A percentile compares a stretch with the other conserved stretches of the same genome.
phyloP scores from a whole-genome alignment of 1,140 invertebrate species.

The Drosophila pseudoananassae region DNA sequence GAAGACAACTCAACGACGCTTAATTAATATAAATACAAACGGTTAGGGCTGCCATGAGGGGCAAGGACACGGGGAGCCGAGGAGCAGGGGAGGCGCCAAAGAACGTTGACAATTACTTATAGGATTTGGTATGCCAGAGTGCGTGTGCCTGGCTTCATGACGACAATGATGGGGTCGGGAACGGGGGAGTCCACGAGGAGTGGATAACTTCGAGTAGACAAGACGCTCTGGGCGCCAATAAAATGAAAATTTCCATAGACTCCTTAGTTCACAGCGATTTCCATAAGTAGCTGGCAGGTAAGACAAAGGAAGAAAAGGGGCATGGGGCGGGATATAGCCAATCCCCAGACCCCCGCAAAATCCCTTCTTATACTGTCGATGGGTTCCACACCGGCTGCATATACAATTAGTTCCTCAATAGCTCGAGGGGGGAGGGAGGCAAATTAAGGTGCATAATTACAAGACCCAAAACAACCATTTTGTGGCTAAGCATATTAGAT shows the following conservation, averaged over 20 bases:
- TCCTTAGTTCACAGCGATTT: conserved; percentile 60
- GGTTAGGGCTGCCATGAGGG: conserved; percentile 22
- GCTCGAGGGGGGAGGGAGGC: conserved; percentile 10
- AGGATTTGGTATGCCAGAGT: conserved; percentile 70
- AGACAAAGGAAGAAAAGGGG: neutral
- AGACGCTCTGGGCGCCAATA: conserved; percentile 75
- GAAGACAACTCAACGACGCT: conserved; percentile 78
- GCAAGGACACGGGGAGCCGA: neutral
- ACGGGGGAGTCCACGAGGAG: neutral
- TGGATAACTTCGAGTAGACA: conserved; percentile 32
- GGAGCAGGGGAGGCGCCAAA: conserved; percentile 49
- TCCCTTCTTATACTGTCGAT: conserved; percentile 34
- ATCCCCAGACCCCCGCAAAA: conserved; percentile 37
- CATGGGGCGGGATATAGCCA: neutral
- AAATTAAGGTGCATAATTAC: conserved; percentile 80
- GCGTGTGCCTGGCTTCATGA: conserved; percentile 24
- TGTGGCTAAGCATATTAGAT: conserved; percentile 79
- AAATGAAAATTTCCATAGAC: conserved; percentile 79
- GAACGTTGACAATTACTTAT: conserved; percentile 80
- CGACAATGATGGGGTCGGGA: neutral
- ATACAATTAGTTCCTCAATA: conserved; percentile 61
- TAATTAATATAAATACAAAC: conserved; percentile 81
- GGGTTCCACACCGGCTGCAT: conserved; percentile 61
- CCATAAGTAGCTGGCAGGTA: conserved; percentile 62
- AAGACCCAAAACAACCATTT: conserved; percentile 77